Base-by-base conservation (phyloP, 2,113 vertebrate species). In the Lates calcarifer region DNA sequence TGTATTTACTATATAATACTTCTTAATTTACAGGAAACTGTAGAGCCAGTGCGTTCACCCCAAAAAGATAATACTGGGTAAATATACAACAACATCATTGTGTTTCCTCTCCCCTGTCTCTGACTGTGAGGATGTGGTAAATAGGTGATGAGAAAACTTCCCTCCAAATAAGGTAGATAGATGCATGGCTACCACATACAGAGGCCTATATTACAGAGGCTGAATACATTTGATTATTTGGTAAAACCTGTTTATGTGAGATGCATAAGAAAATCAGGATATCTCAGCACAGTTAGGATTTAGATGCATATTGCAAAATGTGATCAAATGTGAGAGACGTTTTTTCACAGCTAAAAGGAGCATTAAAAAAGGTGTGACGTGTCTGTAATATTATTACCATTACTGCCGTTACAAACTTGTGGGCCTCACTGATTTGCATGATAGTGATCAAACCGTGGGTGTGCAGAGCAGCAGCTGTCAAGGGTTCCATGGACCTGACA, bases 51-150 rank as follows among this genome's bases (percentile, higher is more conserved):
- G n/a, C n/a, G n/a, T n/a, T n/a, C n/a, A n/a, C n/a, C n/a, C 33
- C 33, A 35, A 6, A 35, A 35, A 35, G 4, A 35, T 35, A 35
- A 35, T 35, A 35, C 33, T 35, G 33, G 33, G 33, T 35, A 35
- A 35, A 35, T 7, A 35, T 35, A 35, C 33, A 4, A 35, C 7
- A 35, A 35, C 33, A 35, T 3, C 5, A 6, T 7, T 7, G 33
- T 7, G 33, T 7, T 7, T 35, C 33, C 4, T 4, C 35, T 28
- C 41, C 28, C 3, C 2, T 6, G 14, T 18, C 76, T 24, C 47
- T 35, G 14, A 28, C 28, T 24, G 14, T 24, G 13, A 80, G 77
- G 65, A 85, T 67, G 67, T 81, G 67, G 68, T 81, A 20, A 77
- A 35, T 41, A 9, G 22, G 14, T 58, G 31, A 7, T 28, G 17